phyloP scores from a whole-genome alignment of 2,888 invertebrate species.

The Proisotoma minuta region DNA sequence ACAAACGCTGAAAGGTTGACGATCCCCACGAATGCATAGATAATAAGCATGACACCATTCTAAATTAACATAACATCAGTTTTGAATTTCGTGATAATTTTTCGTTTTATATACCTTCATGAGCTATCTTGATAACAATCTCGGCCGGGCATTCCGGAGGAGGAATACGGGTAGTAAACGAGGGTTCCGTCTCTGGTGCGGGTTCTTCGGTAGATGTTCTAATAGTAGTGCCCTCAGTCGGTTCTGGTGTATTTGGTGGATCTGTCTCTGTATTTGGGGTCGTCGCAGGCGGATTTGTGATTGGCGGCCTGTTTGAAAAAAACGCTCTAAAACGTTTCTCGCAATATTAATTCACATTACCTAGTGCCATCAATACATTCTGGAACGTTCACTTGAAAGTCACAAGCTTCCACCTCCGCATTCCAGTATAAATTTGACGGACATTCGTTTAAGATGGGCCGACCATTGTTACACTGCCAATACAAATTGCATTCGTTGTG shows the following conservation, averaged over 20 bases:
- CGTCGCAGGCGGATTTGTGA: background rate
- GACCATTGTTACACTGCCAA: background rate
- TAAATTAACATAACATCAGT: background rate
- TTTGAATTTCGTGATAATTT: background rate
- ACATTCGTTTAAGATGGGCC: background rate
- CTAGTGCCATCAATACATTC: background rate
- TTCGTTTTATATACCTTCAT: background rate
- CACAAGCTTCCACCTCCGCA: background rate
- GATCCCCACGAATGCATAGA: background rate
- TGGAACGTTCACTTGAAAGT: background rate
- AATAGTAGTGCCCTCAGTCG: too few species aligned
- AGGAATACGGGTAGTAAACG: background rate
- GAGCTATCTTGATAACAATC: background rate
- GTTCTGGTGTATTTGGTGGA: too few species aligned
- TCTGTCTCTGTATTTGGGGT: background rate
- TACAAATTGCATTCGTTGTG: background rate
- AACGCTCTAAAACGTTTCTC: too few species aligned
- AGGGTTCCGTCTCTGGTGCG: background rate
- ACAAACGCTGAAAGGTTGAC: background rate
- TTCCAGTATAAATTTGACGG: background rate
- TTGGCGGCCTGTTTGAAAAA: too few species aligned
- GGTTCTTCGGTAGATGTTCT: background rate
- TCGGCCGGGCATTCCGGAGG: background rate
- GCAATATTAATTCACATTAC: too few species aligned
- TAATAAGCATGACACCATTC: background rate